A percentile compares a stretch with the other conserved stretches of the same genome.
phyloP scores from a whole-genome alignment of 2,797 vertebrate species.

The Gallinago solitaria region DNA sequence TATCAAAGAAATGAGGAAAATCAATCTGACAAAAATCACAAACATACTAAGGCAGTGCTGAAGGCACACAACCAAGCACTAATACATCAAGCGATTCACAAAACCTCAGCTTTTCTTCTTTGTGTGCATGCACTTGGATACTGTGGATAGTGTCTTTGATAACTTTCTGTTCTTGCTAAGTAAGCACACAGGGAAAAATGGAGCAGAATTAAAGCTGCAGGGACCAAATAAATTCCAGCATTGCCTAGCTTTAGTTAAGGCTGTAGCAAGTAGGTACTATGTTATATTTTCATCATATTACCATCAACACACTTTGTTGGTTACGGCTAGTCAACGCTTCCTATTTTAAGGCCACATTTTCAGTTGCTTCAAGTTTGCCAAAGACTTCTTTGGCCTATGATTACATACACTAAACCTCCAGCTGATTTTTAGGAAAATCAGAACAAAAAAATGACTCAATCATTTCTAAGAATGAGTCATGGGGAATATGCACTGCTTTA shows the following conservation, averaged over 20 bases:
- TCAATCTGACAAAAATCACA: not conserved
- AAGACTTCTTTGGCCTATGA: not conserved
- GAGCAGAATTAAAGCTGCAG: not conserved
- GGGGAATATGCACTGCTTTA: not conserved
- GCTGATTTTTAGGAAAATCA: conserved; percentile 12
- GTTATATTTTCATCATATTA: not conserved
- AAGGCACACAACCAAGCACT: not conserved
- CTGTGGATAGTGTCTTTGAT: not conserved
- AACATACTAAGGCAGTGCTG: not conserved
- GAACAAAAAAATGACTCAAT: not conserved
- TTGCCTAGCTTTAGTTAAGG: not conserved
- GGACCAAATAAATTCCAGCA: not conserved
- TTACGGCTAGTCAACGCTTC: not conserved
- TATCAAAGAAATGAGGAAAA: not conserved
- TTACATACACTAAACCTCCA: not conserved
- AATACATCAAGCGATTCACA: not conserved
- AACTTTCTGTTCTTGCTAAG: not conserved
- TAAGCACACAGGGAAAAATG: not conserved
- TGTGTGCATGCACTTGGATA: not conserved
- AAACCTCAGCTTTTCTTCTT: not conserved
- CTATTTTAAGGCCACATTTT: conserved; percentile 10
- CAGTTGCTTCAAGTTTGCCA: not conserved
- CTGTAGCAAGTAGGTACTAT: not conserved
- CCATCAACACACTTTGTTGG: not conserved
- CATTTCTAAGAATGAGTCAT: not conserved